A percentile compares a stretch with the other conserved stretches of the same genome.
phyloP scores from a whole-genome alignment of 2,888 invertebrate genomes.

The Parnassius orleans region DNA sequence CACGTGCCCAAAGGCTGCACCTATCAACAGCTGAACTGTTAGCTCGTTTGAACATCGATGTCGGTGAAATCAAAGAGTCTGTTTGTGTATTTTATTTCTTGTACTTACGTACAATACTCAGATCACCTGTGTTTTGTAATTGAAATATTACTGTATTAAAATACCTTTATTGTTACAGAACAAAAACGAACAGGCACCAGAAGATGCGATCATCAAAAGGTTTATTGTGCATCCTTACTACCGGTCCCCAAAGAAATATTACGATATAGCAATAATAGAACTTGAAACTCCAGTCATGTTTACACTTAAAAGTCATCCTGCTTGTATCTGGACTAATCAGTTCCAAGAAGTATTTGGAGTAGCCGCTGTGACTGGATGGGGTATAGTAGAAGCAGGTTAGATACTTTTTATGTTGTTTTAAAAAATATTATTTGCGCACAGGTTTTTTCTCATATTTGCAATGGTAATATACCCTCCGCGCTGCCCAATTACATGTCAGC shows the following conservation, averaged over 20 bases:
- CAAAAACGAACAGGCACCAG: conserved; percentile 27
- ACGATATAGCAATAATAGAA: conserved; percentile 59
- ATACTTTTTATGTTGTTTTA: background rate
- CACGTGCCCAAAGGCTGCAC: no score
- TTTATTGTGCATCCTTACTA: conserved; percentile 52
- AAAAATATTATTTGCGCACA: no score
- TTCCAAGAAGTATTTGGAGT: conserved; percentile 32
- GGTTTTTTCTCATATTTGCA: no score
- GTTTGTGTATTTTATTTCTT: no score
- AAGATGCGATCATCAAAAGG: conserved; percentile 43
- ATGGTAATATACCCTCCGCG: no score
- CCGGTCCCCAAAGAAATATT: conserved; percentile 51
- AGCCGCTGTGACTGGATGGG: conserved; percentile 58
- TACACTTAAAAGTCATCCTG: conserved; percentile 48
- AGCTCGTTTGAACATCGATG: no score
- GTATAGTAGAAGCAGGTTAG: conserved; percentile 50
- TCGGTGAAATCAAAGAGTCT: no score
- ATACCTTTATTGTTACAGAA: conserved; percentile 27
- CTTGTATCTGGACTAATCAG: conserved; percentile 50
- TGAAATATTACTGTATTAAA: no score
- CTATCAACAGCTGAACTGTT: no score
- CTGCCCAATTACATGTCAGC: no score
- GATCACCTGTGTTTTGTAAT: no score
- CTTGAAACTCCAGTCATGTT: conserved; percentile 42
- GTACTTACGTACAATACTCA: no score